Conservation (phyloP, 2,113 vertebrate genomes). For the Amphiprion percula region DNA sequence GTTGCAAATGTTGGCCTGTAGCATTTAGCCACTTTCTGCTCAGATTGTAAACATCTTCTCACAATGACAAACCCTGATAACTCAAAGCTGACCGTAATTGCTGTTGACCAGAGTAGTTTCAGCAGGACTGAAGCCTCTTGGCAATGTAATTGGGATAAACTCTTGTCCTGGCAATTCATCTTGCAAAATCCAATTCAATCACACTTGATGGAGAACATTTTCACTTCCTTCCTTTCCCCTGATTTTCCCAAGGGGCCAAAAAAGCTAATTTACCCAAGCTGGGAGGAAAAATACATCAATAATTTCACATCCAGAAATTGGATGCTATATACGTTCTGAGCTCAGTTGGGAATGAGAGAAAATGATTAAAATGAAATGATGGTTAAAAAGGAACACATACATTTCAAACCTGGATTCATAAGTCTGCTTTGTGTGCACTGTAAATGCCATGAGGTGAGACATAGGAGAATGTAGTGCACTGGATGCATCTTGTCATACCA, state of each 20-base stretch:
- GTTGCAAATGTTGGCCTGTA: conserved; percentile 40
- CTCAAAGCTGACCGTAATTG: conserved; percentile 74
- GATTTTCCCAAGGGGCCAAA: conserved; percentile 58
- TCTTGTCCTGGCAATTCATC: conserved; percentile 78
- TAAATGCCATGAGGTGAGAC: conserved; percentile 19
- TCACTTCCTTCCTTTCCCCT: conserved; percentile 55
- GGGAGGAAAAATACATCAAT: conserved; percentile 66
- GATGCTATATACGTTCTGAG: conserved; percentile 40
- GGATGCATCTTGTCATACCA: not conserved
- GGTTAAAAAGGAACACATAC: conserved; percentile 15
- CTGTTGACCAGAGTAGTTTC: conserved; percentile 70
- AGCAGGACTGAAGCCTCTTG: conserved; percentile 65
- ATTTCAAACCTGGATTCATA: conserved; percentile 25
- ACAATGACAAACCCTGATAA: conserved; percentile 64
- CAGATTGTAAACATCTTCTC: conserved; percentile 59
- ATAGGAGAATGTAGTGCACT: not conserved
- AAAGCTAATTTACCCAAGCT: conserved; percentile 72
- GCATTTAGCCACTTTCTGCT: conserved; percentile 64
- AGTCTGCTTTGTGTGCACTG: conserved; percentile 27
- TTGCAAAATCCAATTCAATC: conserved; percentile 82
- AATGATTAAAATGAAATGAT: conserved; percentile 46
- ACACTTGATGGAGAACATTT: conserved; percentile 78
- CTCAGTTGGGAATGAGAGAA: conserved; percentile 35
- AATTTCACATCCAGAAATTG: conserved; percentile 70
- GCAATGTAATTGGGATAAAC: conserved; percentile 79